Conservation (phyloP, 2,888 invertebrate species). For the Tetragonisca angustula region DNA sequence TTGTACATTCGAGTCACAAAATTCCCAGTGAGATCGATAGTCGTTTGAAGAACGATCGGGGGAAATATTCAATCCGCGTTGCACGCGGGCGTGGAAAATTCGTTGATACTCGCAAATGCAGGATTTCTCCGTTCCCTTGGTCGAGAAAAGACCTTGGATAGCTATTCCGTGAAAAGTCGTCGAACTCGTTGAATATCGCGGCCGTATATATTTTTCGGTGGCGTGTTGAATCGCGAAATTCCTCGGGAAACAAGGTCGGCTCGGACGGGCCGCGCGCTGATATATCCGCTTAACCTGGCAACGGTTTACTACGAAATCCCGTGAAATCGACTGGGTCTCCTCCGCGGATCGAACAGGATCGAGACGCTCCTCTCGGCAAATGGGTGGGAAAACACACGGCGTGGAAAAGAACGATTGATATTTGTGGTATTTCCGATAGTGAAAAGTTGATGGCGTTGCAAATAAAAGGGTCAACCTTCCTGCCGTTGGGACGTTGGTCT, state of each 20-base stretch:
- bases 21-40: neutral
- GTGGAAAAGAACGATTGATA: conserved; percentile 12
- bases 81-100: conserved; percentile 21
- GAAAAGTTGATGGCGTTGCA: conserved; percentile 7
- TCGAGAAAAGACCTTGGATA: neutral
- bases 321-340: conserved; percentile 64
- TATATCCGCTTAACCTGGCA: conserved; percentile 41
- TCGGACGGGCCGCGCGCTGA: conserved; percentile 6
- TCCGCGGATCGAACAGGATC: conserved; percentile 33
- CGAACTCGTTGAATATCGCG: conserved; percentile 29
- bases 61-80: conserved; percentile 10
- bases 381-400: neutral
- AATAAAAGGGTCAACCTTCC: neutral
- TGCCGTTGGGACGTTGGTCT: neutral
- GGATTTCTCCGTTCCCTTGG: neutral
- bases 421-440: neutral
- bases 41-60: neutral
- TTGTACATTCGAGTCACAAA: neutral
- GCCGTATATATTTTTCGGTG: conserved; percentile 5
- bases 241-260: conserved; percentile 12
- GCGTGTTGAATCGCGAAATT: conserved; percentile 36
- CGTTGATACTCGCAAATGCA: conserved; percentile 30
- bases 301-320: conserved; percentile 51
- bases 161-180: conserved; percentile 15
- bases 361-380: neutral